phyloP scores from a whole-genome alignment of 1,140 invertebrate genomes.

The Aphis craccivora region DNA sequence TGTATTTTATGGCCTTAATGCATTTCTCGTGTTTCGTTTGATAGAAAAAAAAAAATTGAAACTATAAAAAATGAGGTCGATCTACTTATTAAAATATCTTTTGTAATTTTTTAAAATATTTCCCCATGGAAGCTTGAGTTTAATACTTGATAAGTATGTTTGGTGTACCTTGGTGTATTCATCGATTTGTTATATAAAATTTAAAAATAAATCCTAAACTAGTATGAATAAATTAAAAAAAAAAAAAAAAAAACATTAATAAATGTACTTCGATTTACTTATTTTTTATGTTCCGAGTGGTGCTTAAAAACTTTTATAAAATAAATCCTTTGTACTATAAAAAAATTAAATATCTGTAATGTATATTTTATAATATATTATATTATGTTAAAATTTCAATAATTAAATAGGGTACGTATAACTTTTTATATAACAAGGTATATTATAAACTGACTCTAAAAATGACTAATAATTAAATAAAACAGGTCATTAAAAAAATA shows the following conservation, averaged over 20 bases:
- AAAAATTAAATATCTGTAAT: background rate
- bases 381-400: background rate
- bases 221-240: background rate
- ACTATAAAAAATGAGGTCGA: background rate
- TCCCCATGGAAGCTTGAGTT: too few relatives aligned
- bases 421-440: background rate
- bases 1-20: background rate
- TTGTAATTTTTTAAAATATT: background rate
- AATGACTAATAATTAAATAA: background rate
- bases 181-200: background rate
- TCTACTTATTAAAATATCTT: background rate
- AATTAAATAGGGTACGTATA: background rate
- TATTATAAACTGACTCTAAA: background rate
- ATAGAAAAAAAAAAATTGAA: background rate
- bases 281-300: background rate
- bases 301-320: background rate
- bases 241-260: background rate
- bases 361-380: too few relatives aligned
- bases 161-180: too few relatives aligned
- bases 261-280: background rate
- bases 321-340: background rate
- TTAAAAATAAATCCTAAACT: background rate
- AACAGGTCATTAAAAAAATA: background rate
- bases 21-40: conserved; percentile 14
- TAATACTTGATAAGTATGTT: background rate